These are phyloP conservation scores for Serripes groenlandicus DNA, from an alignment of 2,888 invertebrate genomes.

Conservation along the genomic window DNA sequence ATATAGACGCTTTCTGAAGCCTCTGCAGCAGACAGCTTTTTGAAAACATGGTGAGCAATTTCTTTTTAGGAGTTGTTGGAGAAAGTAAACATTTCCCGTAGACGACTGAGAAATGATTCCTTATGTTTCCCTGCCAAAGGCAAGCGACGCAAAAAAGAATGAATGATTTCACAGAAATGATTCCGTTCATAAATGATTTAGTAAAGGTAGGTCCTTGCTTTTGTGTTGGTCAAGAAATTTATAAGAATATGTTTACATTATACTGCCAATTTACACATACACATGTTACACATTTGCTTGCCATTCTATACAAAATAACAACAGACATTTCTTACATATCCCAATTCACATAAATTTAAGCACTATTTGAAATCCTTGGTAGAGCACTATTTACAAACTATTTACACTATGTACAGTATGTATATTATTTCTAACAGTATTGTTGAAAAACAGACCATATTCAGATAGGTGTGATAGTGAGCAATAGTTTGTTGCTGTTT, in stretches of 20 bases:
- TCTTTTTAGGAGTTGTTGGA: too few species aligned
- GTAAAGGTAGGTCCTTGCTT: background rate
- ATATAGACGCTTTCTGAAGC: too few species aligned
- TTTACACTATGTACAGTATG: slow-evolving; percentile 9
- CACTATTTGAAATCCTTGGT: slow-evolving; percentile 20
- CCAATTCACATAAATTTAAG: slow-evolving; percentile 5
- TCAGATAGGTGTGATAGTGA: too few species aligned
- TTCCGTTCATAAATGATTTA: background rate
- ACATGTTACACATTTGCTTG: background rate
- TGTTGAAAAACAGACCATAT: background rate
- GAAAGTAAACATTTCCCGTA: too few species aligned
- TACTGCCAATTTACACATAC: background rate
- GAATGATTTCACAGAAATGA: background rate
- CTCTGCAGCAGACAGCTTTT: too few species aligned
- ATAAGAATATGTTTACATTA: background rate
- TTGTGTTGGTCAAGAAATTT: background rate
- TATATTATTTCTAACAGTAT: background rate
- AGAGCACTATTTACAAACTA: background rate
- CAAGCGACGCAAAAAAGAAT: too few species aligned
- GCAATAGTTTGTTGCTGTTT: too few species aligned
- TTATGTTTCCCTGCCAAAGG: too few species aligned
- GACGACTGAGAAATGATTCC: too few species aligned
- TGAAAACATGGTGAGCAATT: too few species aligned
- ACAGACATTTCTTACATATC: background rate
- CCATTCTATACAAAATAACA: background rate